Evolutionary conservation across 2,113 vertebrate genomes (phyloP), one percentile per base, ranked within the genome.

Genomic region (Meleagris gallopavo): DNA sequence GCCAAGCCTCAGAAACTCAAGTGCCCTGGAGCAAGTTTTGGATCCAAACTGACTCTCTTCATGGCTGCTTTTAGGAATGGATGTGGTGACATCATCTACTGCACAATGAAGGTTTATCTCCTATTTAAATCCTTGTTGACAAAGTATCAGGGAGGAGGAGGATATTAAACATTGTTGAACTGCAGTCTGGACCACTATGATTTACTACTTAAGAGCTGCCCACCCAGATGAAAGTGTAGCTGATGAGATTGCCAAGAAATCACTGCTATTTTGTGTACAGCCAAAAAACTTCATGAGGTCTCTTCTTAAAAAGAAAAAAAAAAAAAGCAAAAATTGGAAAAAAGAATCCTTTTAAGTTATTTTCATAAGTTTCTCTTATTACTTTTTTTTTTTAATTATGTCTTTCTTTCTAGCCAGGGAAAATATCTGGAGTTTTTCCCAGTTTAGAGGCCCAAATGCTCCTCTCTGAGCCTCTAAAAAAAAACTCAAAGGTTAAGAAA

Each of bases 331-430:
- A 72, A 82, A 91, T 1, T 2, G 1, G 20, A 11, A 4, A 4
- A n/a, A 25, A 67, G 71, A 60, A 61, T 7, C 36, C 20, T 73
- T 71, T 73, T 64, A 88, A 91, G 41, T 62, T 93, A 78, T 89
- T 93, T 96, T 89, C 11, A 5, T 94, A 79, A 13, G 64, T 86
- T 92, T 72, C 29, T 90, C 40, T 46, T 81, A 54, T 72, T 89
- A 75, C 79, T 92, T 30, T 58, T 83, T 66, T 79, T 82, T 50
- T 22, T 48, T 48, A 94, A 92, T 94, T 80, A 77, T 50, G 20
- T 64, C 79, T 83, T 86, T 95, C 71, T 90, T 29, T 81, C 83
- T 7, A 2, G 52, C 46, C 65, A 93, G 65, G 45, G 83, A 89
- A 74, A 86, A 24, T 8, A 15, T 29, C 65, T 93, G 79, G 85